Evolutionary conservation across 2,113 vertebrate species (phyloP).

Genomic region (Lichenostomus cassidix): DNA sequence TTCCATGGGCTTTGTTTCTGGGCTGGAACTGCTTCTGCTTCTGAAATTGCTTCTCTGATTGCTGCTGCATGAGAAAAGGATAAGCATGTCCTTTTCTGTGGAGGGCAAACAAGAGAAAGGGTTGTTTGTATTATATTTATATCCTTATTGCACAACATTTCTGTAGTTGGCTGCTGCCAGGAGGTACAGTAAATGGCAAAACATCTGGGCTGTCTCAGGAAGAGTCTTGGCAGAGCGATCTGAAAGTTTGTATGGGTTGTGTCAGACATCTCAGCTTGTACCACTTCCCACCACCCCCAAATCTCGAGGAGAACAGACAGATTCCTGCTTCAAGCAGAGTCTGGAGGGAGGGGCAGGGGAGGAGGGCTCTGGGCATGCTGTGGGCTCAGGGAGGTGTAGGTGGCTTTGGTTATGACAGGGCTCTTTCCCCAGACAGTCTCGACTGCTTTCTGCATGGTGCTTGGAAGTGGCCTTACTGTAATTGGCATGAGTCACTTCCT

Average conservation of each 20-base stretch:
- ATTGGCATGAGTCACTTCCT: slow-evolving; percentile 50
- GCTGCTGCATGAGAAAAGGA: neutral
- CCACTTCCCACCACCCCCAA: neutral
- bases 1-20: neutral
- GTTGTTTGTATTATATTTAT: neutral
- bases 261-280: neutral
- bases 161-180: neutral
- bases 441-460: neutral
- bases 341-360: neutral
- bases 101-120: neutral
- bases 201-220: neutral
- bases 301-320: neutral
- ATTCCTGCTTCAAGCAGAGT: neutral
- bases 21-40: neutral
- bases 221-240: neutral
- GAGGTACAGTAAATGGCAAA: neutral
- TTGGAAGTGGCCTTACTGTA: slow-evolving; percentile 32
- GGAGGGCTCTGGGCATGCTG: neutral
- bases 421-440: slow-evolving; percentile 19
- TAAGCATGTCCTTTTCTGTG: neutral
- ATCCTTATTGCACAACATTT: neutral
- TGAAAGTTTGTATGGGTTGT: neutral
- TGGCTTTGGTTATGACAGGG: neutral
- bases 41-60: neutral
- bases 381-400: neutral